Evolutionary conservation across 64 coral and sea anemone genomes (phyloP).

Genomic region (Astreopora myriophthalma): DNA sequence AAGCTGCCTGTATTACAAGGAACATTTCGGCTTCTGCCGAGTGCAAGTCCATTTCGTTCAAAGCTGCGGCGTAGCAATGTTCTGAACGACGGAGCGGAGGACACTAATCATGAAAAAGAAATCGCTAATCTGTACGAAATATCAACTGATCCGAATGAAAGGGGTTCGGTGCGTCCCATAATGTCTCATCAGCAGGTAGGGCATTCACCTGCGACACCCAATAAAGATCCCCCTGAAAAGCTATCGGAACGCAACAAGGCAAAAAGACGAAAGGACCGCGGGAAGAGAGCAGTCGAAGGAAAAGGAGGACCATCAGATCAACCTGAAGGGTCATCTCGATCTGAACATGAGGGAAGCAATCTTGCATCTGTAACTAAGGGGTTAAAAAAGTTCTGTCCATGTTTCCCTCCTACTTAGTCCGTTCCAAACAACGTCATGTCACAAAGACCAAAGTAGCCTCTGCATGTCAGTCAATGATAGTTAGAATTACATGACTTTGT

Average conservation of each 20-base stretch:
- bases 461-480: too few relatives aligned
- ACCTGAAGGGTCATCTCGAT: not conserved
- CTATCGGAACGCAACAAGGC: not conserved
- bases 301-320: not conserved
- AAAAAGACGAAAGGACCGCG: not conserved
- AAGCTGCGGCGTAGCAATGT: not conserved
- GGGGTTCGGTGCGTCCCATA: not conserved
- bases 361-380: too few relatives aligned
- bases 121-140: not conserved
- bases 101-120: not conserved
- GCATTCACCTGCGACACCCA: not conserved
- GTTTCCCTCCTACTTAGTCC: too few relatives aligned
- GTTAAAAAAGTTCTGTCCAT: too few relatives aligned
- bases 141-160: not conserved
- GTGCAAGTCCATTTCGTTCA: slow-evolving; percentile 32
- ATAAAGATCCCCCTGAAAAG: not conserved
- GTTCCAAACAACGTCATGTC: too few relatives aligned
- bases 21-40: not conserved
- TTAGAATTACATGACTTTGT: too few relatives aligned
- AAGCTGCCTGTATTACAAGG: not conserved
- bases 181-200: not conserved
- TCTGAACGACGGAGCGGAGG: not conserved
- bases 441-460: too few relatives aligned
- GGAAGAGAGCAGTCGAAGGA: not conserved
- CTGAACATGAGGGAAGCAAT: too few relatives aligned